Evolutionary conservation across 2,888 invertebrate genomes (phyloP).

Genomic region (Phortica magna): DNA sequence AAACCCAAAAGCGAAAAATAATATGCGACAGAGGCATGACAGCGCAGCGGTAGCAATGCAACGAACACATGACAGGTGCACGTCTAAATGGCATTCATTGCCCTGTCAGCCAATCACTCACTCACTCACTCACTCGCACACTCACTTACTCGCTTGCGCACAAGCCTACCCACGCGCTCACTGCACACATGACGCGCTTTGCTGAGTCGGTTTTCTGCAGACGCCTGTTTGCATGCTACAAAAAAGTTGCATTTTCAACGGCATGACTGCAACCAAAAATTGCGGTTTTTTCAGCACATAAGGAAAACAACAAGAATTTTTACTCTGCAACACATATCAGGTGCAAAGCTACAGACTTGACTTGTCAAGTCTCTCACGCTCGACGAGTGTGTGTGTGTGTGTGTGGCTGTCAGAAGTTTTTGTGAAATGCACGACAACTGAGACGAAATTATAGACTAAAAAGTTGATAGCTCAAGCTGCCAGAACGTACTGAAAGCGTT

Average conservation of each 20-base stretch:
- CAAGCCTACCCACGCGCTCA: background rate
- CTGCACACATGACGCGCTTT: no score
- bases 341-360: no score
- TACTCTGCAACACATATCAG: no score
- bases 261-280: background rate
- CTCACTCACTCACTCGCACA: constrained; percentile 10
- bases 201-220: background rate
- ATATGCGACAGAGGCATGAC: background rate
- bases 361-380: no score
- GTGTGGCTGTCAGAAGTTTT: no score
- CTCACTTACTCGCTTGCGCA: background rate
- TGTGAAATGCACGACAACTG: no score
- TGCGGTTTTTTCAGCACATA: background rate
- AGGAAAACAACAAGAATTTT: no score
- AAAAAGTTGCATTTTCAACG: background rate
- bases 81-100: constrained; percentile 28
- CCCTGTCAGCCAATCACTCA: constrained; percentile 19
- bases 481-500: no score
- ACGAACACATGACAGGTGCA: constrained; percentile 14
- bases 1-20: background rate
- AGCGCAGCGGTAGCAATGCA: background rate
- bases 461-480: no score
- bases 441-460: no score
- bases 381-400: no score
- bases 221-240: constrained; percentile 15